Evolutionary conservation across 2,113 vertebrate genomes (phyloP).

Genomic region (Hypanus sabinus): DNA sequence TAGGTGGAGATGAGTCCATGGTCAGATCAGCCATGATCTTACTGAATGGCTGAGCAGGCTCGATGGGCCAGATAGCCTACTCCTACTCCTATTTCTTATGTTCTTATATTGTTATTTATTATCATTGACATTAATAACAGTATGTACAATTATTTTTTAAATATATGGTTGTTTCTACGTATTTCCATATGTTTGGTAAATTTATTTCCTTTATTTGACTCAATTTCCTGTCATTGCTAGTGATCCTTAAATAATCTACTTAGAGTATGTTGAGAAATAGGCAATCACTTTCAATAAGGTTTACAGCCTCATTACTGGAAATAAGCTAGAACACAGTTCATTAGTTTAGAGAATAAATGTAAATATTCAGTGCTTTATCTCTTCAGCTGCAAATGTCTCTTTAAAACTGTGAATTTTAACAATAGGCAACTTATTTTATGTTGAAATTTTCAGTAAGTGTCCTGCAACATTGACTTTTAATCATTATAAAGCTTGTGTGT

Average conservation of each 20-base stretch:
- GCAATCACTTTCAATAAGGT: neutral
- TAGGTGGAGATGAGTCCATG: too few relatives aligned
- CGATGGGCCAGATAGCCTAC: too few relatives aligned
- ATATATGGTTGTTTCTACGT: neutral
- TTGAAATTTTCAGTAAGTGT: neutral
- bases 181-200: neutral
- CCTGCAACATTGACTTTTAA: neutral
- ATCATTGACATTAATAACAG: too few relatives aligned
- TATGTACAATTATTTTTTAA: neutral
- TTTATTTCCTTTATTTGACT: neutral
- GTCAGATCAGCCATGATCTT: too few relatives aligned
- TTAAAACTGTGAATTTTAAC: neutral
- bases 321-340: neutral
- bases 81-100: too few relatives aligned
- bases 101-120: too few relatives aligned
- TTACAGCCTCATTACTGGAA: neutral
- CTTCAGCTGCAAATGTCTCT: neutral
- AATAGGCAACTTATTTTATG: neutral
- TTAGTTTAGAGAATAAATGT: neutral
- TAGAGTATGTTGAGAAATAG: neutral
- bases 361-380: neutral
- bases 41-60: too few relatives aligned
- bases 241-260: neutral
- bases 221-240: neutral
- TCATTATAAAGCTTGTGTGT: neutral